phyloP scores from a whole-genome alignment of 2,888 invertebrate genomes.

The Polydrusus pterygomalis region DNA sequence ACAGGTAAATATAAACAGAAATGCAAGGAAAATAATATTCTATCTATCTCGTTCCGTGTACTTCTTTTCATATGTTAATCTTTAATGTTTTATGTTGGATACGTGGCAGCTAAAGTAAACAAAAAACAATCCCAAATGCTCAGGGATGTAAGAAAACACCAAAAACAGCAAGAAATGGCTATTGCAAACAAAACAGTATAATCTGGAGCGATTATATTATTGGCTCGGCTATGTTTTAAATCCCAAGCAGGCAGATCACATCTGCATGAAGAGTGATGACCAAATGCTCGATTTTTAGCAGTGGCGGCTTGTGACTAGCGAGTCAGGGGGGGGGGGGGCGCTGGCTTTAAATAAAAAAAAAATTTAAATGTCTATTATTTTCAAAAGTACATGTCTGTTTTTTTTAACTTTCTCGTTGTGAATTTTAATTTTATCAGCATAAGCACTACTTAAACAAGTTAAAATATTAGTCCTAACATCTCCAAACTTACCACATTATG shows the following conservation, averaged over 20 bases:
- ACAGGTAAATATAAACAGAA: background rate
- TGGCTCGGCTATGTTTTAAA: background rate
- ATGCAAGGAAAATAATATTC: background rate
- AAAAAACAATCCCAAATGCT: background rate
- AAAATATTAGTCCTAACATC: too few species aligned
- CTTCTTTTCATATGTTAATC: slow-evolving; percentile 3
- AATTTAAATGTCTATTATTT: too few species aligned
- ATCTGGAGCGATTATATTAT: slow-evolving; percentile 5
- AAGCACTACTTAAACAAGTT: too few species aligned
- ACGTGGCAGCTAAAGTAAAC: background rate
- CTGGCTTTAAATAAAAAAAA: too few species aligned
- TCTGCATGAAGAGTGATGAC: too few species aligned
- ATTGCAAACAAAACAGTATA: background rate
- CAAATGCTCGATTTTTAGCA: too few species aligned
- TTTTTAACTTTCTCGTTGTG: too few species aligned
- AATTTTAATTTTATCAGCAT: too few species aligned
- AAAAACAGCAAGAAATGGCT: slow-evolving; percentile 14
- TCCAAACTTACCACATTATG: too few species aligned
- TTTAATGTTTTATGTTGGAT: slow-evolving; percentile 6
- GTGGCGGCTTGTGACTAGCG: too few species aligned
- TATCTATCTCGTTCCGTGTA: background rate
- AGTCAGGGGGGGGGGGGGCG: too few species aligned
- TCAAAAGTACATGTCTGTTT: too few species aligned
- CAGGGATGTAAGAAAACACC: background rate
- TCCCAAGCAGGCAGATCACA: background rate